phyloP scores from a whole-genome alignment of 2,113 vertebrate genomes.

The Syrmaticus mikado region DNA sequence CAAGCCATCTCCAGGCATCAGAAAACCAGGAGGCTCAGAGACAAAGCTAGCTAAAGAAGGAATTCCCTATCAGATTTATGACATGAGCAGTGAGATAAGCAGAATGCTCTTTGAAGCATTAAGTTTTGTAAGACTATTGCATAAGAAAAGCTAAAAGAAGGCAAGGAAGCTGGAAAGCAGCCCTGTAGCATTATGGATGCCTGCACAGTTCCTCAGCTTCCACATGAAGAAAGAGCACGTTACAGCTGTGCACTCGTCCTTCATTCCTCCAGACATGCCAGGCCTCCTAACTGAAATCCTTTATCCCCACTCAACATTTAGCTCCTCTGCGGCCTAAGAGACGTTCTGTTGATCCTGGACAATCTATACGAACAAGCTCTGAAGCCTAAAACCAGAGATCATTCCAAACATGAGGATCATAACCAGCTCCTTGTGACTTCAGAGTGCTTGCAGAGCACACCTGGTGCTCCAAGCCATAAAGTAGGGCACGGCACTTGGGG shows the following conservation, averaged over 20 bases:
- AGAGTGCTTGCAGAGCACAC: neutral
- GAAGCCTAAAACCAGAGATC: neutral
- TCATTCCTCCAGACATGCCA: neutral
- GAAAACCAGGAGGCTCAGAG: neutral
- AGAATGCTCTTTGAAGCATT: neutral
- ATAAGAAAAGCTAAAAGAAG: neutral
- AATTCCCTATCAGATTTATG: neutral
- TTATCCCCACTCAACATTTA: neutral
- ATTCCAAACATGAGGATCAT: neutral
- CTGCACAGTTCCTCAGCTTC: neutral
- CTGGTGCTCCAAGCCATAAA: conserved; percentile 10
- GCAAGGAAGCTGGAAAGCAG: neutral
- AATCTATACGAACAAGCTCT: neutral
- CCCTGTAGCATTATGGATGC: neutral
- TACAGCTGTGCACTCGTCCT: neutral
- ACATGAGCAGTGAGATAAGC: neutral
- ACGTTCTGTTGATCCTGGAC: neutral
- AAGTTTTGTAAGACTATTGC: neutral
- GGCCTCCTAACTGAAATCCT: neutral
- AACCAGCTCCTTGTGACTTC: neutral
- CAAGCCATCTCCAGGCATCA: neutral
- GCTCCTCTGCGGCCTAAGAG: neutral
- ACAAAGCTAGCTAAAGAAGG: neutral
- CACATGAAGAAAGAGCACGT: neutral
- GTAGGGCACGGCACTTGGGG: fast-evolving